These are phyloP conservation scores for Drosophila mettleri DNA, from an alignment of 2,888 invertebrate genomes.

Conservation along the genomic window DNA sequence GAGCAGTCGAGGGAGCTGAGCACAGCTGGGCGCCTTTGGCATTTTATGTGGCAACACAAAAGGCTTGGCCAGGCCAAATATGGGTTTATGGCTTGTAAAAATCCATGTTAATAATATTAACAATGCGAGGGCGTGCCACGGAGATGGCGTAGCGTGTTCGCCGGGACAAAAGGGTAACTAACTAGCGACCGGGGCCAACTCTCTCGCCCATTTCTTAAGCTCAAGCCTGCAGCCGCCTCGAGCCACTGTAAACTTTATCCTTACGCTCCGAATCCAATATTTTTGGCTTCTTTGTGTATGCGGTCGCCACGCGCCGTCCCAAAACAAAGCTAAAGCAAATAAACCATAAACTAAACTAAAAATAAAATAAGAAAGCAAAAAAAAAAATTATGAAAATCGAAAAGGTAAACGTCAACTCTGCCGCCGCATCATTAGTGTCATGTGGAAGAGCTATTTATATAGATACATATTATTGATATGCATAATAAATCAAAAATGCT, in stretches of 20 bases:
- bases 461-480: slow-evolving; percentile 66
- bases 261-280: slow-evolving; percentile 15
- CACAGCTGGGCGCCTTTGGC: slow-evolving; percentile 60
- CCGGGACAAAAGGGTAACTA: slow-evolving; percentile 70
- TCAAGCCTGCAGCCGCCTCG: slow-evolving; percentile 47
- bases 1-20: background rate
- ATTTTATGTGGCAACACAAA: slow-evolving; percentile 73
- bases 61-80: slow-evolving; percentile 72
- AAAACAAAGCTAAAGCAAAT: slow-evolving; percentile 16
- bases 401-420: slow-evolving; percentile 51
- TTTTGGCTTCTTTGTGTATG: slow-evolving; percentile 23
- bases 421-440: slow-evolving; percentile 72
- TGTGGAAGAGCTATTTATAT: slow-evolving; percentile 59
- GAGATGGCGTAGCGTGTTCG: slow-evolving; percentile 20
- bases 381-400: slow-evolving; percentile 6
- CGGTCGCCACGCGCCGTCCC: slow-evolving; percentile 27
- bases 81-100: slow-evolving; percentile 80
- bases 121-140: slow-evolving; percentile 47
- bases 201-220: slow-evolving; percentile 43
- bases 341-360: slow-evolving; percentile 15
- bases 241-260: slow-evolving; percentile 40
- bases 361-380: background rate
- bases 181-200: slow-evolving; percentile 50
- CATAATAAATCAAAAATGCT: slow-evolving; percentile 76
- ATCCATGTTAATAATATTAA: slow-evolving; percentile 80